Base-by-base conservation (phyloP, 2,797 vertebrate species). In the Merluccius polli region DNA sequence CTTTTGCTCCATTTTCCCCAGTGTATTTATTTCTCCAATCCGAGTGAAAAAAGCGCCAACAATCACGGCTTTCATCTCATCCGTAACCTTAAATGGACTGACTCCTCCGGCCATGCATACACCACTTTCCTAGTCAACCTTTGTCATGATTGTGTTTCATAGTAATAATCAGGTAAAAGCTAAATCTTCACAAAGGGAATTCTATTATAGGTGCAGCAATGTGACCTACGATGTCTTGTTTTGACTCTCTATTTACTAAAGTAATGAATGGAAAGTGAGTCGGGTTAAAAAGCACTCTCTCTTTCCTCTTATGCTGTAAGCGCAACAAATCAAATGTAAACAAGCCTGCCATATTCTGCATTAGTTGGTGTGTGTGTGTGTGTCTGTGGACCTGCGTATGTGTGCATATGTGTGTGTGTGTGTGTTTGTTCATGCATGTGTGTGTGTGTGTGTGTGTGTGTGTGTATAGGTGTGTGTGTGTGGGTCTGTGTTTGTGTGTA, bases 91-190 rank as follows among this genome's bases (percentile, higher is more conserved):
- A 59, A 59, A 59, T n/a, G 52, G n/a, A 38, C 5, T 8, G 3
- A 48, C 44, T 48, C 44, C 44, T 48, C 44, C 4, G 52, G n/a
- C n/a, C 52, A 59, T 1, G 21, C 3, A 7, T 12, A 7, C 36
- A 21, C 48, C 18, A 44, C 41, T n/a, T 59, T n/a, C n/a, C 52
- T 24, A 3, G n/a, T 59, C 0, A 59, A 10, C 52, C 52, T 59
- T n/a, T n/a, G n/a, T 59, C 52, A 9, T 24, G 21, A 13, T 59
- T 21, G 21, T 24, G 52, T 59, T 59, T 59, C 52, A n/a, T n/a
- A 59, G 52, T 59, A n/a, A 52, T 59, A n/a, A 52, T 59, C n/a
- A 13, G n/a, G 52, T 59, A 59, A 59, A 59, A 59, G n/a, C 52
- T 59, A 24, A n/a, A 9, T 59, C 52, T 59, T 59, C 52, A 24